Conservation (phyloP, 2,888 invertebrate species). For the Notodromas monacha region DNA sequence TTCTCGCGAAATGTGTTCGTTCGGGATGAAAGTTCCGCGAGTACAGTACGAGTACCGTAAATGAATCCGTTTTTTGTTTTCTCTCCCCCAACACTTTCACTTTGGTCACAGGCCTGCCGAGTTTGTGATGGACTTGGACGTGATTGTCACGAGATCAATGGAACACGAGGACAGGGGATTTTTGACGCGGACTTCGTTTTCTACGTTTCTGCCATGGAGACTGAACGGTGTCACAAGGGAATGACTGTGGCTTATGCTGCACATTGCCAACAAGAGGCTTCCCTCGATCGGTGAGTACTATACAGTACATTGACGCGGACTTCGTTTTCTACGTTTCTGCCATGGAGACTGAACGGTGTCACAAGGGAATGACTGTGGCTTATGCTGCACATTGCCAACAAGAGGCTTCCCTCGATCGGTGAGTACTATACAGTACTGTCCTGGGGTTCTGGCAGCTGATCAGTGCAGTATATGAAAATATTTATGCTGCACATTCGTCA, state of each 20-base stretch:
- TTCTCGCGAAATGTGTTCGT: too few species aligned
- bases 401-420: slow-evolving; percentile 63
- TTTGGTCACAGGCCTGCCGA: slow-evolving; percentile 33
- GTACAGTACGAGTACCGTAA: too few species aligned
- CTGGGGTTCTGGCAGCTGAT: too few species aligned
- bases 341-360: slow-evolving; percentile 65
- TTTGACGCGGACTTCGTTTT: slow-evolving; percentile 69
- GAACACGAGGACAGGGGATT: slow-evolving; percentile 28
- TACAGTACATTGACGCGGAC: too few species aligned
- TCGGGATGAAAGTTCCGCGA: too few species aligned
- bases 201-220: slow-evolving; percentile 78
- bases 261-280: slow-evolving; percentile 84
- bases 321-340: slow-evolving; percentile 92
- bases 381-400: slow-evolving; percentile 97
- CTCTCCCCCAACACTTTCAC: too few species aligned
- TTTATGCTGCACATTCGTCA: too few species aligned
- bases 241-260: slow-evolving; percentile 57
- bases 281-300: slow-evolving; percentile 66
- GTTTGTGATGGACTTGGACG: slow-evolving; percentile 58
- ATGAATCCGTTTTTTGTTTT: too few species aligned
- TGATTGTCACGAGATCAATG: slow-evolving; percentile 25
- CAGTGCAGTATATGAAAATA: too few species aligned
- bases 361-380: slow-evolving; percentile 36
- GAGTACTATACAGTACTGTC: too few species aligned
- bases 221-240: slow-evolving; percentile 60